Base-by-base conservation (phyloP, 1,140 invertebrate species). In the Zaprionus ghesquierei region DNA sequence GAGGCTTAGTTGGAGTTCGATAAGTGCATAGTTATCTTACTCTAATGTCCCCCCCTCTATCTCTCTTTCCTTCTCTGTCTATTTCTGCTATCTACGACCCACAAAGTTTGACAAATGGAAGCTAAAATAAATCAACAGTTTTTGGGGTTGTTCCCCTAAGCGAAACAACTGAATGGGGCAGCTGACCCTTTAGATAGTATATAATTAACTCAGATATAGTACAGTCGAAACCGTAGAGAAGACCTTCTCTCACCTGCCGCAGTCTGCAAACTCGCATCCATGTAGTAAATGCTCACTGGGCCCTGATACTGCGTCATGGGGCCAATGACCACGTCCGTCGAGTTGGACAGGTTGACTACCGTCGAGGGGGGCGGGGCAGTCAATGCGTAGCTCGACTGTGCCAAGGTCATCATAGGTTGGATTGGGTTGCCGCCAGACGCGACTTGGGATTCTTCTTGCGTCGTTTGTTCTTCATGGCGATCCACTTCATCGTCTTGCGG, bases 241-340 rank as follows among this genome's bases (percentile, higher is more conserved):
- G n/a, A 38, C 35, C 31, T 1, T 4, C n/a, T 61, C 66, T 91
- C 62, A 84, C 85, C 87, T 61, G 81, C 76, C 0, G 80, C 73
- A 4, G 81, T 78, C 50, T 91, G 85, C 87, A 87, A 86, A n/a
- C 84, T 90, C 31, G 89, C 80, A 54, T 92, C 91, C 90, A 92
- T 90, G 69, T 92, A 91, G 62, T 92, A 92, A 62, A 92, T 92
- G 10, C 90, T 92, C 18, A 93, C 92, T 4, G 92, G 92, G 35
- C 91, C 92, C 63, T 92, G 90, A 69, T 92, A 92, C 58, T 92
- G 92, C 23, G 92, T 92, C 84, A 92, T 92, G 23, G 92, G 92
- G 38, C 92, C 92, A 46, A 93, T 92, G 13, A 92, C 86, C 44
- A 93, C 91, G 70, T 93, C 92, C 33, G 76, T 91, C 0, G 92